These are phyloP conservation scores for Idris sp. DNA, from an alignment of 1,140 invertebrate species.

Conservation along the genomic window DNA sequence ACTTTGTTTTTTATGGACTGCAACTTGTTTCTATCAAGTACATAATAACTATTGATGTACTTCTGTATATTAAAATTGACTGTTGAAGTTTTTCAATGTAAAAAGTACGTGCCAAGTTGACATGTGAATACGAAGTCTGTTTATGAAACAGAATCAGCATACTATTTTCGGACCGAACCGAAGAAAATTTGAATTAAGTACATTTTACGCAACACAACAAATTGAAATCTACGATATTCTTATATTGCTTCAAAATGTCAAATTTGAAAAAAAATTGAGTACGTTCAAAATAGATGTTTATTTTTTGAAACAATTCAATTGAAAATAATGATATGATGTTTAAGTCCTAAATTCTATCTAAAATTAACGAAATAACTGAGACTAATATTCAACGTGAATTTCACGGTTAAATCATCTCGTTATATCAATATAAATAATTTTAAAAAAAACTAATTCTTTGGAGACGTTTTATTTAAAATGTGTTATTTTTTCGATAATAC, in stretches of 20 bases:
- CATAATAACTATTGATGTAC: slow-evolving; percentile 9
- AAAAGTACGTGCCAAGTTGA: slow-evolving; percentile 39
- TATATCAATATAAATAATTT: slow-evolving; percentile 36
- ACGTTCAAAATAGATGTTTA: not conserved
- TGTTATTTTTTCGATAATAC: slow-evolving; percentile 66
- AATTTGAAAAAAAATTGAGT: not conserved
- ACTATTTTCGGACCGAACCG: slow-evolving; percentile 31
- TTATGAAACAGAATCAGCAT: slow-evolving; percentile 34
- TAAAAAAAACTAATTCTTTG: slow-evolving; percentile 62
- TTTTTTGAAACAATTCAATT: not conserved
- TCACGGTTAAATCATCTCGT: slow-evolving; percentile 25
- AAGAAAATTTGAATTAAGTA: slow-evolving; percentile 34
- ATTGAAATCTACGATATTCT: not conserved
- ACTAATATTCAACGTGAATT: slow-evolving; percentile 31
- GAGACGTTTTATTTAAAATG: slow-evolving; percentile 51
- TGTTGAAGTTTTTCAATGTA: slow-evolving; percentile 13
- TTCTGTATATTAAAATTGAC: slow-evolving; percentile 20
- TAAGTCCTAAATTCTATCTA: too few relatives aligned
- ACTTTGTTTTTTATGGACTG: slow-evolving; percentile 20
- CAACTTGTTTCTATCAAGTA: slow-evolving; percentile 16
- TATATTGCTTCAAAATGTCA: not conserved
- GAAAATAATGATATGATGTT: too few relatives aligned
- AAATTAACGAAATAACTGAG: too few relatives aligned
- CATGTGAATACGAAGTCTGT: slow-evolving; percentile 36
- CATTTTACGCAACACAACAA: slow-evolving; percentile 22